These are phyloP conservation scores for Plectropomus leopardus DNA, from an alignment of 2,113 vertebrate species.

Conservation along the genomic window DNA sequence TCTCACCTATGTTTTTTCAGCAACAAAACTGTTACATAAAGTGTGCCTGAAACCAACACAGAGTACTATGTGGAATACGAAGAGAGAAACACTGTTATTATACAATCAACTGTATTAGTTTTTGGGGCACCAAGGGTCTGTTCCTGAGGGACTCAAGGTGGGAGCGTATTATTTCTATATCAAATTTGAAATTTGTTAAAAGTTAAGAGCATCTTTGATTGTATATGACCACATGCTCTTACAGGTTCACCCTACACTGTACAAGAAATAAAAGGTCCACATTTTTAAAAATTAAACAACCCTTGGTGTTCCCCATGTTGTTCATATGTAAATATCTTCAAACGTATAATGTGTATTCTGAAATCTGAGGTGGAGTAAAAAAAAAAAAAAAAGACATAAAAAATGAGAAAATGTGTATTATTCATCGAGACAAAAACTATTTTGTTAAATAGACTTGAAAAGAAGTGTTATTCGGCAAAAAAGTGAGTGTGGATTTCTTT, in stretches of 20 bases:
- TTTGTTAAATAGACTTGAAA: conserved; percentile 97
- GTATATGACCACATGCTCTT: conserved; percentile 54
- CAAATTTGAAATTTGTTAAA: conserved; percentile 44
- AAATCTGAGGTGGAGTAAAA: conserved; percentile 77
- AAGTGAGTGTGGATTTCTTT: conserved; percentile 71
- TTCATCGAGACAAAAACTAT: conserved; percentile 91
- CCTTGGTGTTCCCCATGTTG: conserved; percentile 76
- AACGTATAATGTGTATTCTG: conserved; percentile 83
- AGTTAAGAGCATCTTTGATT: conserved; percentile 64
- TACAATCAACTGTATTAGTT: conserved; percentile 89
- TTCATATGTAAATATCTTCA: conserved; percentile 84
- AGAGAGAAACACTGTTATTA: conserved; percentile 86
- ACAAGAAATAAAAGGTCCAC: conserved; percentile 47
- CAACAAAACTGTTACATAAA: conserved; percentile 88
- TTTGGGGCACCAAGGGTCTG: conserved; percentile 75
- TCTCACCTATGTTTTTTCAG: conserved; percentile 36
- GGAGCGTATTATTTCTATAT: conserved; percentile 33
- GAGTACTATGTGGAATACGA: conserved; percentile 63
- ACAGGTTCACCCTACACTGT: conserved; percentile 31
- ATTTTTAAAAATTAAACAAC: conserved; percentile 49
- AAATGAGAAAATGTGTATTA: conserved; percentile 87
- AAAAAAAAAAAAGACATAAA: conserved; percentile 42
- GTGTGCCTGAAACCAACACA: conserved; percentile 94
- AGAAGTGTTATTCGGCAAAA: conserved; percentile 88
- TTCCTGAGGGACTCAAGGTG: conserved; percentile 48